Conservation (phyloP, 2,888 invertebrate genomes). For the Epistrophe eligans region DNA sequence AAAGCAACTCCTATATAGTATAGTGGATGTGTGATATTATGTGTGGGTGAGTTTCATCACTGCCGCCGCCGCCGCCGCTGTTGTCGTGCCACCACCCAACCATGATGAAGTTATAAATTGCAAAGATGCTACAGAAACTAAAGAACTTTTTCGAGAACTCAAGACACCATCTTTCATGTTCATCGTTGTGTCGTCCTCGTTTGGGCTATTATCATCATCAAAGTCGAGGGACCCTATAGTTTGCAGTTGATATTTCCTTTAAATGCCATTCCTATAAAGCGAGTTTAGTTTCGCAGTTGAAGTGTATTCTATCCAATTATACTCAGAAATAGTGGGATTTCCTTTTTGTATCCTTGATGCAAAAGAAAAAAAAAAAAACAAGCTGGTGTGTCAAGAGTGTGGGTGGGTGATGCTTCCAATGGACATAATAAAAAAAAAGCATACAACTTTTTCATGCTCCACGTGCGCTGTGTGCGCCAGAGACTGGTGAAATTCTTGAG, state of each 20-base stretch:
- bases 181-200: constrained; percentile 36
- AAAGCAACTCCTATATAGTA: background rate
- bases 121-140: constrained; percentile 47
- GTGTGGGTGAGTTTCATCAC: background rate
- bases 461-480: constrained; percentile 16
- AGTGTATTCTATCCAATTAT: constrained; percentile 56
- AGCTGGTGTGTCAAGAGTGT: constrained; percentile 25
- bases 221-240: constrained; percentile 35
- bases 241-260: constrained; percentile 62
- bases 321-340: constrained; percentile 27
- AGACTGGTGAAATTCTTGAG: constrained; percentile 48
- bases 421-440: constrained; percentile 13
- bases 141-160: constrained; percentile 39
- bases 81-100: background rate
- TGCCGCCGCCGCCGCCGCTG: background rate
- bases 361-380: background rate
- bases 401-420: background rate
- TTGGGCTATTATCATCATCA: constrained; percentile 64
- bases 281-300: constrained; percentile 14
- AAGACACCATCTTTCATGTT: constrained; percentile 35
- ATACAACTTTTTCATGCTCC: constrained; percentile 37
- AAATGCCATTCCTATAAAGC: constrained; percentile 46
- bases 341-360: background rate
- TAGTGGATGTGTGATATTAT: background rate
- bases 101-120: constrained; percentile 54